Conservation (phyloP, 2,797 vertebrate genomes). For the Labroides dimidiatus region DNA sequence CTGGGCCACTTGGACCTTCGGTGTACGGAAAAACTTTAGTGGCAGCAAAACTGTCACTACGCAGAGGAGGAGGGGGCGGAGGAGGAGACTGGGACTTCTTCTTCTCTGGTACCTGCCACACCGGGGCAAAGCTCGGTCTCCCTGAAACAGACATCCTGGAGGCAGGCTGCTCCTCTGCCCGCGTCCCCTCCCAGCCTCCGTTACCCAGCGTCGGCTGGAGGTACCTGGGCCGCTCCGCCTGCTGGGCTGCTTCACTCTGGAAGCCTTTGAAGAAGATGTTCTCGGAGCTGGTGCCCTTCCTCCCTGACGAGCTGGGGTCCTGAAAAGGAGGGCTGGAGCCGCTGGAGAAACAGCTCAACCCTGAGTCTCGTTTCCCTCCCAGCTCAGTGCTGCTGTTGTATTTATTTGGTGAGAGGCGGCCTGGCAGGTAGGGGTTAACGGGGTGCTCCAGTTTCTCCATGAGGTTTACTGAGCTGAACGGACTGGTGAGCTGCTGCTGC, state of each 20-base stretch:
- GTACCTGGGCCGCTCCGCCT: slow-evolving; percentile 64
- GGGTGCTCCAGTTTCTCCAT: slow-evolving; percentile 89
- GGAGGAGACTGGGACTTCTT: slow-evolving; percentile 83
- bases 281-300: slow-evolving; percentile 81
- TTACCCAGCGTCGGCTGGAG: slow-evolving; percentile 66
- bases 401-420: slow-evolving; percentile 82
- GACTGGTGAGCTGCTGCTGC: slow-evolving; percentile 77
- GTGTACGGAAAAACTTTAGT: slow-evolving; percentile 82
- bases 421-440: slow-evolving; percentile 69
- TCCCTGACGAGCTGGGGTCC: slow-evolving; percentile 75
- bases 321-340: slow-evolving; percentile 81
- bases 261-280: slow-evolving; percentile 87
- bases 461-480: slow-evolving; percentile 85
- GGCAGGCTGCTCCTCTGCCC: slow-evolving; percentile 75
- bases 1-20: slow-evolving; percentile 63
- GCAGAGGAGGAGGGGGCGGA: slow-evolving; percentile 85
- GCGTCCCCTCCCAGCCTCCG: slow-evolving; percentile 76
- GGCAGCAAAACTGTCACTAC: slow-evolving; percentile 90
- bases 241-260: slow-evolving; percentile 76
- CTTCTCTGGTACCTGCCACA: slow-evolving; percentile 92
- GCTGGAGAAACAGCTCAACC: slow-evolving; percentile 87
- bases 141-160: slow-evolving; percentile 64
- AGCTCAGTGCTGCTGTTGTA: slow-evolving; percentile 83
- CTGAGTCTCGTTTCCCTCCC: slow-evolving; percentile 82
- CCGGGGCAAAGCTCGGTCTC: slow-evolving; percentile 80